A percentile compares a stretch with the other conserved stretches of the same genome.
These are phyloP conservation scores for Psittacula echo DNA, from an alignment of 2,797 vertebrate genomes.

Conservation along the genomic window DNA sequence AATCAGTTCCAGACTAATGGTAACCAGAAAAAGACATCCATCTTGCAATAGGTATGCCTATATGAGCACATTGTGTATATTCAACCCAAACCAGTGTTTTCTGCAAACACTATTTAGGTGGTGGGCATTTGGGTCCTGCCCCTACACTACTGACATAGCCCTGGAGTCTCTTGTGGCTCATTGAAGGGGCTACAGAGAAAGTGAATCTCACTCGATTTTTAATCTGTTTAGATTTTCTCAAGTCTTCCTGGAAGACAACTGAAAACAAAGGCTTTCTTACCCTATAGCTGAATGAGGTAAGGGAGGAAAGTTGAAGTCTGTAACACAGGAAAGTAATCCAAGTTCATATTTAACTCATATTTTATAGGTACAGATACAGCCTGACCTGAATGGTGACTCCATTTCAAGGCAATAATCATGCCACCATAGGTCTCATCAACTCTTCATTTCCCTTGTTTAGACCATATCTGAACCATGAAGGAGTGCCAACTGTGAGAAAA, in stretches of 20 bases:
- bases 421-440: not conserved
- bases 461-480: not conserved
- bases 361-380: not conserved
- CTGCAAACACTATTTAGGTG: not conserved
- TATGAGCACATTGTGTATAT: not conserved
- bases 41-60: not conserved
- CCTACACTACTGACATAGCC: not conserved
- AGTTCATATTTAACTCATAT: not conserved
- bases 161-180: not conserved
- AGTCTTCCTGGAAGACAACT: not conserved
- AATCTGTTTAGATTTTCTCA: not conserved
- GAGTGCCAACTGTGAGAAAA: not conserved
- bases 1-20: not conserved
- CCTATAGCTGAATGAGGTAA: not conserved
- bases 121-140: not conserved
- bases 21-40: not conserved
- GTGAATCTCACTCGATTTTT: not conserved
- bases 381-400: not conserved
- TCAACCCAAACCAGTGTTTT: not conserved
- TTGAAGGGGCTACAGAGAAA: not conserved
- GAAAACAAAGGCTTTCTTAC: not conserved
- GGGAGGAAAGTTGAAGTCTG: not conserved
- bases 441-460: conserved; percentile 9
- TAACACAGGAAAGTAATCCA: conserved; percentile 1
- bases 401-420: not conserved